Conservation (phyloP, 2,113 vertebrate genomes). For the Nycticebus coucang region DNA sequence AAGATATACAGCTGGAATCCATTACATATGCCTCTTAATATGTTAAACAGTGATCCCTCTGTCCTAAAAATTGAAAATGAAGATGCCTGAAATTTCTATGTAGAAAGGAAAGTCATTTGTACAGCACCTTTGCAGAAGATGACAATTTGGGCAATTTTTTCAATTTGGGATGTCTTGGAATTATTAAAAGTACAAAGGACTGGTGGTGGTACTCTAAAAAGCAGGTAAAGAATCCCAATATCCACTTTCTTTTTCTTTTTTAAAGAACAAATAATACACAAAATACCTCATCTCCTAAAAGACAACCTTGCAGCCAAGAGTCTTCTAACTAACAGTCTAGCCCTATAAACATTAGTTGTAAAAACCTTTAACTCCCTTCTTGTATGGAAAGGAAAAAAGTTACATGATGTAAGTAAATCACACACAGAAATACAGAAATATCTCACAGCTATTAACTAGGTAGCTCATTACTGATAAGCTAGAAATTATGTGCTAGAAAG, state of each 20-base stretch:
- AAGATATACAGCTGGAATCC: not conserved
- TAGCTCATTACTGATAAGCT: not conserved
- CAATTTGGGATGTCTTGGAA: not conserved
- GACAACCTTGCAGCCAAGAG: not conserved
- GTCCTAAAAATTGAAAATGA: not conserved
- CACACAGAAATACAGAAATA: not conserved
- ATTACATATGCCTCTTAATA: not conserved
- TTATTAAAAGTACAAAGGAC: not conserved
- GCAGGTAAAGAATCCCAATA: not conserved
- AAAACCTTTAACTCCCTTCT: not conserved
- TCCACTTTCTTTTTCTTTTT: not conserved
- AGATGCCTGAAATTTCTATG: not conserved
- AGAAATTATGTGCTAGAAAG: slow-evolving; percentile 1
- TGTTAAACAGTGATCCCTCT: not conserved
- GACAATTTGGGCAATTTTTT: not conserved
- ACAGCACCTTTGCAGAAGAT: not conserved
- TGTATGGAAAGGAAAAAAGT: not conserved
- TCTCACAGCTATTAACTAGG: not conserved
- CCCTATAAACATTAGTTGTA: not conserved
- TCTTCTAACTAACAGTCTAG: not conserved
- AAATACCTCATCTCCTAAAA: not conserved
- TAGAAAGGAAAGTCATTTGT: not conserved
- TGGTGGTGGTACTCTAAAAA: not conserved
- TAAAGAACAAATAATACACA: not conserved
- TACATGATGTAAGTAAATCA: not conserved